These are phyloP conservation scores for Mechanitis messenoides DNA, from an alignment of 2,888 invertebrate species.

Conservation along the genomic window DNA sequence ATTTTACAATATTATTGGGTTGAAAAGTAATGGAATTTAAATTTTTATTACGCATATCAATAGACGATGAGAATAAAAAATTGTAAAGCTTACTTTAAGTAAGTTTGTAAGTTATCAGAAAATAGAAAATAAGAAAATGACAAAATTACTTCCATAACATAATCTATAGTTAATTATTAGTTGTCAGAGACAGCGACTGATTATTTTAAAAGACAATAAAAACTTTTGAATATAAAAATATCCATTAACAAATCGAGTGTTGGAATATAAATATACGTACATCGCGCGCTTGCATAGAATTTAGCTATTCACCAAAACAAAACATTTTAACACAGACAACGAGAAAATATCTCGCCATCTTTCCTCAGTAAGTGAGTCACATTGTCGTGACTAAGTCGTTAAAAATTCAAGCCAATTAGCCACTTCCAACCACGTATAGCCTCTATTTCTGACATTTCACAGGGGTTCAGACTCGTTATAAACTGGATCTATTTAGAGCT, in stretches of 20 bases:
- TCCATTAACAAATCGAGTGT: no score
- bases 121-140: no score
- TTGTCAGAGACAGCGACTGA: no score
- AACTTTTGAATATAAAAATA: no score
- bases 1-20: background rate
- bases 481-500: slow-evolving; percentile 1
- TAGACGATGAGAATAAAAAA: no score
- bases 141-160: no score
- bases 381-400: slow-evolving; percentile 66
- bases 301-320: slow-evolving; percentile 6
- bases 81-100: no score
- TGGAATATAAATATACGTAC: no score
- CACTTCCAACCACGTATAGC: slow-evolving; percentile 29
- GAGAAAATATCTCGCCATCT: slow-evolving; percentile 46
- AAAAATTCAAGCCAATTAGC: slow-evolving; percentile 68
- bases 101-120: no score
- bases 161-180: no score
- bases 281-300: no score
- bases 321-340: slow-evolving; percentile 23
- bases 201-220: no score
- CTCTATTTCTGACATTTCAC: slow-evolving; percentile 21
- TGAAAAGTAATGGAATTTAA: background rate
- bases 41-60: background rate
- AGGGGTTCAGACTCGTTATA: slow-evolving; percentile 8
- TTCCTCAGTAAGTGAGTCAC: slow-evolving; percentile 61